Evolutionary conservation across 2,888 invertebrate species (phyloP).

Genomic region (Mactromeris polynyma): DNA sequence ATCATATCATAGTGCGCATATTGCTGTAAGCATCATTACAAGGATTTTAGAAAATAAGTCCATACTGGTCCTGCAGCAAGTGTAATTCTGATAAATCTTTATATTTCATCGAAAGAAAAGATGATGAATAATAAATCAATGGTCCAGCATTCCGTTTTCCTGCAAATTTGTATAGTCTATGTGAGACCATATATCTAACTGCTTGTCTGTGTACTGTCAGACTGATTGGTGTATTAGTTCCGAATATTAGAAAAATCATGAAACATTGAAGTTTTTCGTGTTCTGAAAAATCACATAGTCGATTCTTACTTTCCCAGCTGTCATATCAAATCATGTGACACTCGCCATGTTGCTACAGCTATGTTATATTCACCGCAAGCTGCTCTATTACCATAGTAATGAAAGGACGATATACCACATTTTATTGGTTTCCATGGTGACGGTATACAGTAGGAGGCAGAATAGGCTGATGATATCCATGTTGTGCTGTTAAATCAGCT

Average conservation of each 20-base stretch:
- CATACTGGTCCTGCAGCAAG: too few species aligned
- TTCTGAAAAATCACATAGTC: neutral
- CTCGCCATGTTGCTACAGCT: slow-evolving; percentile 10
- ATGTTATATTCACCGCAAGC: slow-evolving; percentile 22
- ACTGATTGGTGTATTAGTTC: neutral
- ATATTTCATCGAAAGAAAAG: too few species aligned
- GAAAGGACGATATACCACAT: slow-evolving; percentile 36
- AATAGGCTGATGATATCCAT: slow-evolving; percentile 11
- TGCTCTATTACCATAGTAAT: slow-evolving; percentile 51
- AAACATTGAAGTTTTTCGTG: slow-evolving; percentile 10
- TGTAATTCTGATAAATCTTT: too few species aligned
- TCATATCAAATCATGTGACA: slow-evolving; percentile 31
- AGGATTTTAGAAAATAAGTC: too few species aligned
- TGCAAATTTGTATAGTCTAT: neutral
- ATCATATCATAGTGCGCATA: too few species aligned
- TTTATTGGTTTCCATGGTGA: slow-evolving; percentile 57
- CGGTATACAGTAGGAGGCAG: slow-evolving; percentile 19
- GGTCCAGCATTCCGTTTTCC: neutral
- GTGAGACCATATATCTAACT: neutral
- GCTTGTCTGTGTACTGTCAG: neutral
- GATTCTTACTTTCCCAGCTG: slow-evolving; percentile 1
- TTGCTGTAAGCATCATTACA: too few species aligned
- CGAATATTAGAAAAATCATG: neutral
- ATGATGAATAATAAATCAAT: too few species aligned
- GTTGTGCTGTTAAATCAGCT: neutral